phyloP scores from a whole-genome alignment of 1,140 invertebrate genomes.

The Drosophila trapezifrons region DNA sequence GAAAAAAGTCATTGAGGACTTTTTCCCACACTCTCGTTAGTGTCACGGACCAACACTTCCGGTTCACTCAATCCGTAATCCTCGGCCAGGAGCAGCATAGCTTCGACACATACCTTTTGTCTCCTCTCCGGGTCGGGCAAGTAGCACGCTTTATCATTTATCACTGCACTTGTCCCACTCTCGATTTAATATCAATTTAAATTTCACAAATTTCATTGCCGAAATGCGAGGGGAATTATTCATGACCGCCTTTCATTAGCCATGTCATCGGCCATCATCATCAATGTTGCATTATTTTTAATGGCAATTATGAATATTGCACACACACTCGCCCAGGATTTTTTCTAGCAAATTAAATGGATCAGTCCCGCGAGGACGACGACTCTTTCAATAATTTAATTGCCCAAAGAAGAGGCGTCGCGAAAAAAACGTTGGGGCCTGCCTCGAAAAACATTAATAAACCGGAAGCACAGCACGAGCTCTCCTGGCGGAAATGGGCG shows the following conservation, averaged over 20 bases:
- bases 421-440: constrained; percentile 31
- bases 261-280: constrained; percentile 39
- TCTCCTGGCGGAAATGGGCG: constrained; percentile 61
- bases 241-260: constrained; percentile 54
- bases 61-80: constrained; percentile 44
- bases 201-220: constrained; percentile 68
- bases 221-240: constrained; percentile 40
- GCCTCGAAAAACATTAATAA: constrained; percentile 68
- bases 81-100: constrained; percentile 3
- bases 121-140: constrained; percentile 10
- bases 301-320: constrained; percentile 64
- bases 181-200: constrained; percentile 75
- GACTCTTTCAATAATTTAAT: constrained; percentile 67
- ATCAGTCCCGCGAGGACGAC: constrained; percentile 24
- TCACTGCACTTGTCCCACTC: constrained; percentile 12
- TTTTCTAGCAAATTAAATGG: constrained; percentile 51
- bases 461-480: constrained; percentile 68
- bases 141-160: constrained; percentile 30
- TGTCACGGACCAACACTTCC: constrained; percentile 57
- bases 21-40: constrained; percentile 38
- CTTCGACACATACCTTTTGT: constrained; percentile 18
- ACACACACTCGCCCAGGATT: constrained; percentile 22
- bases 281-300: constrained; percentile 53
- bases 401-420: constrained; percentile 37
- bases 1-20: constrained; percentile 2